A percentile compares a stretch with the other conserved stretches of the same genome.
phyloP scores from a whole-genome alignment of 2,888 invertebrate species.

The Hololepta plana region DNA sequence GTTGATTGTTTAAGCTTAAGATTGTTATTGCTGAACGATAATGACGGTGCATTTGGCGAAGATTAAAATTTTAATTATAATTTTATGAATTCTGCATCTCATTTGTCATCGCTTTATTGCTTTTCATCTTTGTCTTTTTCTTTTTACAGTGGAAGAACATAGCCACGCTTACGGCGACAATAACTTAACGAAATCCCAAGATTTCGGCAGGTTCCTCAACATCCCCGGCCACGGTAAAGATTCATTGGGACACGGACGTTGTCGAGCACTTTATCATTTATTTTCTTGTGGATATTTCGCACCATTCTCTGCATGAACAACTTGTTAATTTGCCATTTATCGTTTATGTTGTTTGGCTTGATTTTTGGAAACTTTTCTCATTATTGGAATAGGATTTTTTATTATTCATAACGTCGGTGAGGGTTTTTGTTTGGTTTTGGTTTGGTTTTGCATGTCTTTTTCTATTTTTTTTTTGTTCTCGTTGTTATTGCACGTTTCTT shows the following conservation, averaged over 20 bases:
- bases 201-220: constrained; percentile 28
- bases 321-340: constrained; percentile 1
- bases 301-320: constrained; percentile 2
- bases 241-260: constrained; percentile 2
- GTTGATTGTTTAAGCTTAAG: too few relatives aligned
- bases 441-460: constrained; percentile 2
- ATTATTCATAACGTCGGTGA: constrained; percentile 1
- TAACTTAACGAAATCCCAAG: too few relatives aligned
- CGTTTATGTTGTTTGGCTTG: constrained; percentile 1
- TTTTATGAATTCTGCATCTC: too few relatives aligned
- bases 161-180: constrained; percentile 17
- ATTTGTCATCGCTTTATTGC: too few relatives aligned
- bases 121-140: too few relatives aligned
- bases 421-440: not conserved
- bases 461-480: constrained; percentile 2
- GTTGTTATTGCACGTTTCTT: constrained; percentile 1
- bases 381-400: constrained; percentile 1
- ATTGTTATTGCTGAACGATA: too few relatives aligned
- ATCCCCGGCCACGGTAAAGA: constrained; percentile 28
- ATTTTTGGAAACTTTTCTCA: not conserved
- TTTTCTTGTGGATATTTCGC: not conserved
- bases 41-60: too few relatives aligned
- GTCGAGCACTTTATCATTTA: not conserved
- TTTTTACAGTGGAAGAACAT: constrained; percentile 26
- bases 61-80: too few relatives aligned